Percentiles rank a stretch among this genome's conserved stretches.
Conservation (phyloP, 2,888 invertebrate genomes). For the Timema podura region DNA sequence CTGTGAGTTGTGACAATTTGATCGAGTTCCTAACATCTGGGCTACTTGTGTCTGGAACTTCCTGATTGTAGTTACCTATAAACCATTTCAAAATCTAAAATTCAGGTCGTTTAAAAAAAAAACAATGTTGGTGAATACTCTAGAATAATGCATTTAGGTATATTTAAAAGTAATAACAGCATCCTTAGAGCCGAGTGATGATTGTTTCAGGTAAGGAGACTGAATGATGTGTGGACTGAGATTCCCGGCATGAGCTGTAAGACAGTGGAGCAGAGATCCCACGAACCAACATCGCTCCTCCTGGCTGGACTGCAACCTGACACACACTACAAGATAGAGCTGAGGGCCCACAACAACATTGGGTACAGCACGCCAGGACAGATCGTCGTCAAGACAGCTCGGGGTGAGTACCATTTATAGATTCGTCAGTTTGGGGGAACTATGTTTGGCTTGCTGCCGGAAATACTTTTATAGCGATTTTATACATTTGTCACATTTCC, state of each 20-base stretch:
- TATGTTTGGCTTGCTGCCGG: too few species aligned
- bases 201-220: constrained; percentile 35
- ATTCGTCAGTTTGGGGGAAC: too few species aligned
- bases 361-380: constrained; percentile 76
- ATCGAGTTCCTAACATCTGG: neutral
- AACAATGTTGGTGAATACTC: too few species aligned
- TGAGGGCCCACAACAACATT: constrained; percentile 80
- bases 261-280: constrained; percentile 30
- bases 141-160: too few species aligned
- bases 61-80: too few species aligned
- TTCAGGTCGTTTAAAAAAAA: too few species aligned
- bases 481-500: too few species aligned
- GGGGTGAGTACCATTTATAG: constrained; percentile 59
- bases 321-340: constrained; percentile 77
- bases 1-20: constrained; percentile 53
- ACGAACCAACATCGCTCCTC: constrained; percentile 29
- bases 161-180: too few species aligned
- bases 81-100: too few species aligned
- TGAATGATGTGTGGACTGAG: constrained; percentile 62
- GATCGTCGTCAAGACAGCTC: constrained; percentile 77
- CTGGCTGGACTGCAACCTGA: constrained; percentile 68
- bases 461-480: too few species aligned
- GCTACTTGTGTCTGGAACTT: too few species aligned
- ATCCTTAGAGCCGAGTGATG: too few species aligned
- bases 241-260: constrained; percentile 39